Evolutionary conservation across 1,140 invertebrate genomes (phyloP), one percentile per base, ranked within the genome.

Genomic region (Copidosoma floridanum): DNA sequence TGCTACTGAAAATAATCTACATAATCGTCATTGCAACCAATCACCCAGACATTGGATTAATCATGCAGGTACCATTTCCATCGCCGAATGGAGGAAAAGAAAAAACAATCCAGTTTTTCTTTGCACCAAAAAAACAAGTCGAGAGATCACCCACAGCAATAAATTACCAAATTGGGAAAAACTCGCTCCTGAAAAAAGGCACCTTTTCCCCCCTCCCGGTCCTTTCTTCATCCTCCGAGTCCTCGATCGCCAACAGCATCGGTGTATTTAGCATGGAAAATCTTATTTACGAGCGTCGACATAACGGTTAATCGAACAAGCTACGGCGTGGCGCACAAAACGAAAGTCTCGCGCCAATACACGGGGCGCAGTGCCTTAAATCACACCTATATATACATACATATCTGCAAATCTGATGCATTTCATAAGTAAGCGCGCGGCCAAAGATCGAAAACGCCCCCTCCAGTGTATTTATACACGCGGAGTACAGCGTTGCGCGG

Each of bases 381-480:
- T 50, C 46, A 50, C 35, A 57, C 35, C 47, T 57, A 57, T 47
- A 57, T n/a, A n/a, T n/a, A n/a, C n/a, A n/a, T n/a, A n/a, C n/a
- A n/a, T n/a, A n/a, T n/a, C n/a, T n/a, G n/a, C n/a, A n/a, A n/a
- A n/a, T 57, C 46, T 57, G 56, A 51, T 51, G 56, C 47, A 57
- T 58, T 58, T 52, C 48, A 44, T 58, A 35, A 58, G 14, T 35
- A 40, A 32, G 38, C 29, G n/a, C n/a, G n/a, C n/a, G n/a, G n/a
- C n/a, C n/a, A n/a, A n/a, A n/a, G 29, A 60, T 60, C 50, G 57
- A 53, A 53, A 60, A 53, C 41, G 50, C 57, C 57, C 40, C 40
- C 40, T 48, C 27, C n/a, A n/a, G n/a, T n/a, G n/a, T n/a, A n/a
- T n/a, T n/a, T n/a, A n/a, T n/a, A n/a, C n/a, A n/a, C n/a, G n/a